Evolutionary conservation across 2,113 vertebrate species (phyloP).

Genomic region (Excalfactoria chinensis): DNA sequence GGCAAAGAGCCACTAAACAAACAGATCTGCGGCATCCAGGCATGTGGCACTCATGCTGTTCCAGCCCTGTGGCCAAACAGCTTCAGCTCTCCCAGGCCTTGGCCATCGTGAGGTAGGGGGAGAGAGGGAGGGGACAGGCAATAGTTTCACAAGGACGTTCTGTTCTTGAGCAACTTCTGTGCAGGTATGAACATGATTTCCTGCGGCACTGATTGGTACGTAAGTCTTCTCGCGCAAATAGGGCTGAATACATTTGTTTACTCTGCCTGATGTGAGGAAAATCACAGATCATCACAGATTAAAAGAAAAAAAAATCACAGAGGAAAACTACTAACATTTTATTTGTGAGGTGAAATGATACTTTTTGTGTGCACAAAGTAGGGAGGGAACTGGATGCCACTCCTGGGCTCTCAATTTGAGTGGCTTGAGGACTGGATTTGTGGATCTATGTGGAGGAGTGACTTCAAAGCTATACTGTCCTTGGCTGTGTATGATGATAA

Average conservation of each 20-base stretch:
- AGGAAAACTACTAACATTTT: conserved; percentile 26
- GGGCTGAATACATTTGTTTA: conserved; percentile 49
- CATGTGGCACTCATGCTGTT: not conserved
- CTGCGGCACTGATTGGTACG: not conserved
- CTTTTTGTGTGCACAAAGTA: not conserved
- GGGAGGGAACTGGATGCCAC: not conserved
- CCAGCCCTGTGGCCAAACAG: not conserved
- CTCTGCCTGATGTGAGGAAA: conserved; percentile 7
- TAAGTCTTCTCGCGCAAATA: not conserved
- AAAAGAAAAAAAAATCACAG: too few species aligned
- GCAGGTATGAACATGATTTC: conserved; percentile 69
- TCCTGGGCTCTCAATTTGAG: not conserved
- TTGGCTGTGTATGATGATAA: not conserved
- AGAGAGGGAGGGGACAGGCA: not conserved
- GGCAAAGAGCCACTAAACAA: not conserved
- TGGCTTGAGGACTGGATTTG: not conserved
- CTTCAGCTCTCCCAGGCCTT: not conserved
- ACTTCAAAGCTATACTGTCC: not conserved
- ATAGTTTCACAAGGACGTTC: conserved; percentile 23
- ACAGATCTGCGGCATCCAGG: not conserved
- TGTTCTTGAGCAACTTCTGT: conserved; percentile 65
- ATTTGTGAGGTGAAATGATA: conserved; percentile 27
- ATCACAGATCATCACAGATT: not conserved
- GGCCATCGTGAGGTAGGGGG: not conserved
- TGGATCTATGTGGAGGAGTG: not conserved